Base-by-base conservation (phyloP, 2,888 invertebrate species). In the Neelides folsomi region DNA sequence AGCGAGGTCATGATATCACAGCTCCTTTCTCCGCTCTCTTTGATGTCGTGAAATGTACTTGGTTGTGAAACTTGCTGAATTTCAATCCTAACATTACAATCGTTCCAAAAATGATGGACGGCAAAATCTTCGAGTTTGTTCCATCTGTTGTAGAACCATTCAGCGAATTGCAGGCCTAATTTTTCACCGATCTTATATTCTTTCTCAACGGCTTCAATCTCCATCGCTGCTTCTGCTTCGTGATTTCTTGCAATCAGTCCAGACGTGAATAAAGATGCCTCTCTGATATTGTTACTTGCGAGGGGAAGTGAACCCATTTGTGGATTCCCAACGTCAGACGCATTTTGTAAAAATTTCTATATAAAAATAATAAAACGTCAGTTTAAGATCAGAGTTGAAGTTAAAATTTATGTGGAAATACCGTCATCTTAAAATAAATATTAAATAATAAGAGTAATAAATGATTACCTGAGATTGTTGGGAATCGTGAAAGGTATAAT, bases 121-220 rank as follows among this genome's bases (percentile, higher is more conserved):
- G 71, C 72, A 20, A 79, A 68, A 19, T 66, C 67, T 6, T 57
- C 54, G 6, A 61, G 51, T 18, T 67, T 65, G 60, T 76, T 76
- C 50, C 74, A 61, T 65, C 73, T 66, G 4, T 65, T 57, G 54
- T 76, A 80, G 66, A 76, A 79, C 79, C 79, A 80, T 53, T 73
- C 71, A 0, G 72, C 63, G 67, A 79, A 79, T 59, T 77, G 71
- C n/a, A 71, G 64, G 0, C 78, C 76, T 62, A 79, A 67, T 35
- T 71, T 57, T 13, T 51, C 51, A 1, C 56, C 60, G 10, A 43
- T 27, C 34, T 49, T 49, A 20, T 45, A 45, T 15, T 51, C 27
- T 9, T 9, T 40, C 35, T 51, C 51, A 38, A 37, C 35, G 3
- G 19, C 9, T 15, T 38, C 40, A 12, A 27, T 38, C 5, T 20